Base-by-base conservation (phyloP, 2,797 vertebrate genomes). In the Holocentrus rufus region DNA sequence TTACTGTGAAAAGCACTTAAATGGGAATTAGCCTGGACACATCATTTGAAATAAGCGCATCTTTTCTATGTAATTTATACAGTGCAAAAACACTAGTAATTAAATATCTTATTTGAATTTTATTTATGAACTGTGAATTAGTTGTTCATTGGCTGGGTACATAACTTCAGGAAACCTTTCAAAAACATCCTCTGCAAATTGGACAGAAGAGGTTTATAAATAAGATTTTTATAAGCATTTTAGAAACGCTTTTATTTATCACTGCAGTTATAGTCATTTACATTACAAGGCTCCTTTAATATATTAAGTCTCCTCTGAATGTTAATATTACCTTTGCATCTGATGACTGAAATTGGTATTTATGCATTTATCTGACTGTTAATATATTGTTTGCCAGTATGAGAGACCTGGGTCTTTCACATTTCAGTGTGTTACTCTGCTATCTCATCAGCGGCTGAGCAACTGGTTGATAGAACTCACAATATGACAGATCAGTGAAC, bases 141-240 rank as follows among this genome's bases (percentile, higher is more conserved):
- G 39, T 42, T 9, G 9, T 42, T 42, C 34, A 36, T 36, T 31
- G 25, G n/a, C 23, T 72, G 23, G n/a, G n/a, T n/a, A n/a, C n/a
- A 94, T 0, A 97, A 98, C 88, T 98, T 98, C 87, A 93, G 96
- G 81, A 94, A 95, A 80, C 93, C 96, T 80, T 98, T 98, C 87
- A 96, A 96, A 94, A 96, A 94, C 88, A 97, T 97, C 73, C 95
- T 98, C 49, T 98, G 96, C 86, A 93, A 93, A 39, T 92, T 88
- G 56, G 91, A 94, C 72, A 91, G 91, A 76, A 92, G 91, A 81
- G 89, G 92, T 67, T 66, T 84, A 63, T n/a, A n/a, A n/a, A n/a
- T n/a, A n/a, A n/a, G n/a, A n/a, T n/a, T n/a, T n/a, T n/a, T n/a
- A n/a, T 89, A 89, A 83, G 54, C 63, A 63, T 54, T 30, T 70